These are phyloP conservation scores for Notothenia coriiceps DNA, from an alignment of 2,113 vertebrate species.

Conservation along the genomic window DNA sequence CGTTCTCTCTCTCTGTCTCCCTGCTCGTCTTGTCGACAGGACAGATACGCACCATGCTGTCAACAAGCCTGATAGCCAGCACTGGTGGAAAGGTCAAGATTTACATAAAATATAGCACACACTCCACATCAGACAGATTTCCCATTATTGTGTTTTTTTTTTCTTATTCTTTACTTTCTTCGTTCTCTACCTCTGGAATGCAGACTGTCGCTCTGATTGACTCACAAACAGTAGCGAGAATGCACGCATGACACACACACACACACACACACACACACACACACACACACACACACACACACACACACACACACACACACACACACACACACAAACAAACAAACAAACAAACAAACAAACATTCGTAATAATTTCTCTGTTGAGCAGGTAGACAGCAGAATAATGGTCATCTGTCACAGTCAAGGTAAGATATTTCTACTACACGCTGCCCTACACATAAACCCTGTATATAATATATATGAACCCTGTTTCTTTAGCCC, in stretches of 20 bases:
- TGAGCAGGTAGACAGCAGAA: constrained; percentile 56
- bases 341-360: constrained; percentile 31
- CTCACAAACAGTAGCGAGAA: constrained; percentile 36
- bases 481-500: constrained; percentile 31
- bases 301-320: constrained; percentile 29
- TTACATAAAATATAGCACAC: constrained; percentile 79
- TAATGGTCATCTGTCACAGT: constrained; percentile 61
- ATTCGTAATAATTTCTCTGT: constrained; percentile 62
- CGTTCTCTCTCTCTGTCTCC: constrained; percentile 57
- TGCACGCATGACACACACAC: constrained; percentile 32
- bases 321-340: constrained; percentile 32
- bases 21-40: constrained; percentile 72
- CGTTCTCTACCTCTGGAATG: constrained; percentile 21
- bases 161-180: constrained; percentile 11
- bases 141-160: constrained; percentile 46
- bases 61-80: constrained; percentile 76
- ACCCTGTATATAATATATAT: constrained; percentile 12
- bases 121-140: constrained; percentile 53
- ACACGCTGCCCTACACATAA: constrained; percentile 40
- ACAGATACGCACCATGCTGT: constrained; percentile 72
- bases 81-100: constrained; percentile 77
- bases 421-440: constrained; percentile 36
- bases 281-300: constrained; percentile 3
- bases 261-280: constrained; percentile 18
- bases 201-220: constrained; percentile 43